phyloP scores from a whole-genome alignment of 2,888 invertebrate species.

The Rhaphigaster nebulosa region DNA sequence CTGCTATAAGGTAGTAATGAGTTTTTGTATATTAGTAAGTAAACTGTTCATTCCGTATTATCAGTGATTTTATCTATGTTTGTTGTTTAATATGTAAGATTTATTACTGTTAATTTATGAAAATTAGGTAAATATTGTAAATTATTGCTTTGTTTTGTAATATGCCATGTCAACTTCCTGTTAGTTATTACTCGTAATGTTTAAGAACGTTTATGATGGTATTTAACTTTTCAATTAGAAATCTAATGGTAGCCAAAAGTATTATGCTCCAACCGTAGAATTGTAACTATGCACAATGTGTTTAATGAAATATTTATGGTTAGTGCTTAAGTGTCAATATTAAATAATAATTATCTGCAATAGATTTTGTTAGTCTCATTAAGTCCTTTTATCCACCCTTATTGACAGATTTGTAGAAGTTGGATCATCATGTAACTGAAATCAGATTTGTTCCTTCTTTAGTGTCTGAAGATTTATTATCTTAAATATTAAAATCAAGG shows the following conservation, averaged over 20 bases:
- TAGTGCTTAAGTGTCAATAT: conserved; percentile 43
- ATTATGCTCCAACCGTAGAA: conserved; percentile 7
- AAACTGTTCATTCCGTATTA: conserved; percentile 23
- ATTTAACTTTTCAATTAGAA: neutral
- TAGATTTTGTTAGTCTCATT: neutral
- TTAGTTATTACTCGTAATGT: neutral
- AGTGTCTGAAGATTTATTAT: neutral
- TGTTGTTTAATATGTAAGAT: conserved; percentile 43
- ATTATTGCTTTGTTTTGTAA: conserved; percentile 5
- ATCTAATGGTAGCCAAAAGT: conserved; percentile 14
- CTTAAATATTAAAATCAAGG: neutral
- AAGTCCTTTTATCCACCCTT: neutral
- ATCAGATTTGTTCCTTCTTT: neutral
- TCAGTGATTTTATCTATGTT: conserved; percentile 38
- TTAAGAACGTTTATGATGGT: neutral
- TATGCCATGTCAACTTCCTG: conserved; percentile 26
- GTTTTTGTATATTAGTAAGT: conserved; percentile 27
- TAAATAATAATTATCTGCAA: conserved; percentile 33
- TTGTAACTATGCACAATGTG: conserved; percentile 29
- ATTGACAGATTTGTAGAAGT: neutral
- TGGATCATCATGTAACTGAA: neutral
- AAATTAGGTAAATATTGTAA: neutral
- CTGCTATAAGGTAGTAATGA: conserved; percentile 8
- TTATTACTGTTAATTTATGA: conserved; percentile 28
- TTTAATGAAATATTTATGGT: conserved; percentile 16